A percentile compares a stretch with the other conserved stretches of the same genome.
phyloP scores from a whole-genome alignment of 1,140 invertebrate species.

The Drosophila hydei region DNA sequence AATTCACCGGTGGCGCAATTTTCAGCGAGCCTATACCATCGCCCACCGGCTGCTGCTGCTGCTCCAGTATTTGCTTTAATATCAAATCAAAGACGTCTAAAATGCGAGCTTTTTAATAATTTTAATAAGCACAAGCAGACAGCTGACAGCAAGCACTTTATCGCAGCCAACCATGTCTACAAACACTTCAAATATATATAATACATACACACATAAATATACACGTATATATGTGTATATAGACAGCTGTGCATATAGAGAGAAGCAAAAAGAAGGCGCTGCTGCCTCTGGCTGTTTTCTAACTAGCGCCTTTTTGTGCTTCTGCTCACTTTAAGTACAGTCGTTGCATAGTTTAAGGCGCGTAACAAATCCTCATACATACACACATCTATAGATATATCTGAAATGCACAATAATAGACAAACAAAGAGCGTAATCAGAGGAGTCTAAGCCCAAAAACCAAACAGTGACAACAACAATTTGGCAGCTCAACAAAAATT shows the following conservation, averaged over 20 bases:
- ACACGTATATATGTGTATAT: not conserved
- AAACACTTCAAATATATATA: not conserved
- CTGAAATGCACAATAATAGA: not conserved
- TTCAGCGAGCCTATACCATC: no score
- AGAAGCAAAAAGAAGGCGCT: not conserved
- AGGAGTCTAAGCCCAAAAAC: not conserved
- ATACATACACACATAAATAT: not conserved
- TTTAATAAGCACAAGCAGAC: constrained; percentile 58
- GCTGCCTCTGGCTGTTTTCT: constrained; percentile 35
- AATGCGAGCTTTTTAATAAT: constrained; percentile 64
- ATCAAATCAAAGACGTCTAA: constrained; percentile 64
- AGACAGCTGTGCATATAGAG: not conserved
- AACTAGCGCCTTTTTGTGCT: constrained; percentile 15
- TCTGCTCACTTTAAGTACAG: constrained; percentile 40
- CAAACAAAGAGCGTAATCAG: not conserved
- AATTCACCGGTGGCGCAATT: constrained; percentile 66
- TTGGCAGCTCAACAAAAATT: no score
- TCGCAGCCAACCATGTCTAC: not conserved
- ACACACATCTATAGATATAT: not conserved
- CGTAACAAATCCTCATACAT: not conserved
- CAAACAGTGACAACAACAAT: no score
- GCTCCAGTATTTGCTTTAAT: constrained; percentile 64
- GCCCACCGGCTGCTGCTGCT: not conserved
- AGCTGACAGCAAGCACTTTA: constrained; percentile 6
- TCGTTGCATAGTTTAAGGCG: constrained; percentile 58